phyloP scores from a whole-genome alignment of 2,797 vertebrate genomes.

The Dallia pectoralis region DNA sequence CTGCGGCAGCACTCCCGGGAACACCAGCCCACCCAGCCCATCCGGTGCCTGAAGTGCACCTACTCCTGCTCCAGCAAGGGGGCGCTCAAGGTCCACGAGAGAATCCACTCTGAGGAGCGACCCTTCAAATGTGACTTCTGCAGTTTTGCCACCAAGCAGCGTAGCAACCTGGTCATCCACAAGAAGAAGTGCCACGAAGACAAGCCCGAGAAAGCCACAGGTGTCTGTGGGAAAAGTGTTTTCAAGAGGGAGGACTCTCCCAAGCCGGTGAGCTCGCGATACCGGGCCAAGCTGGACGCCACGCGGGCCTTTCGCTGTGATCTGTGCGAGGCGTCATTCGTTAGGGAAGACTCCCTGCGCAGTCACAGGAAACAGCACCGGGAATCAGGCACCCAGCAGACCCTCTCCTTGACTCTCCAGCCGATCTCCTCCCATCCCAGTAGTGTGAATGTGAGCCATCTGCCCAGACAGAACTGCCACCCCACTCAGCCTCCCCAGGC shows the following conservation, averaged over 20 bases:
- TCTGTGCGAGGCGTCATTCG: slow-evolving; percentile 87
- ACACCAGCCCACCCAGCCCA: slow-evolving; percentile 86
- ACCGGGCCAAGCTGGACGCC: slow-evolving; percentile 87
- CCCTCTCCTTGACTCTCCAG: slow-evolving; percentile 60
- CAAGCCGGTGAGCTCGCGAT: slow-evolving; percentile 76
- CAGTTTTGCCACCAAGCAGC: slow-evolving; percentile 92
- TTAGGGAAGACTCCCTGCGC: slow-evolving; percentile 92
- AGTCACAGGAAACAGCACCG: slow-evolving; percentile 93
- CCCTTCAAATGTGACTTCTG: slow-evolving; percentile 90
- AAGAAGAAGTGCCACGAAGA: slow-evolving; percentile 86
- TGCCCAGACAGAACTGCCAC: slow-evolving; percentile 16
- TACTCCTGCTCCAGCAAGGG: slow-evolving; percentile 94
- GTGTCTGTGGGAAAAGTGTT: slow-evolving; percentile 8
- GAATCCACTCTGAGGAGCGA: slow-evolving; percentile 89
- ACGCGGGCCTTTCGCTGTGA: slow-evolving; percentile 88
- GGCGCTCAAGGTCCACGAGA: slow-evolving; percentile 89
- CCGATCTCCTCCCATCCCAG: slow-evolving; percentile 38
- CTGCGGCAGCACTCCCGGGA: slow-evolving; percentile 87
- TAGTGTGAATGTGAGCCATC: slow-evolving; percentile 14
- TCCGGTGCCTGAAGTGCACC: slow-evolving; percentile 87
- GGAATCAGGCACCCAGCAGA: slow-evolving; percentile 56
- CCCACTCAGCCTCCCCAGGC: slow-evolving; percentile 54
- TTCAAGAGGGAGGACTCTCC: slow-evolving; percentile 55
- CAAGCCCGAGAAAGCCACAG: slow-evolving; percentile 68
- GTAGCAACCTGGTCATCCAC: slow-evolving; percentile 93